Conservation (phyloP, 2,113 vertebrate genomes). For the Monopterus albus region DNA sequence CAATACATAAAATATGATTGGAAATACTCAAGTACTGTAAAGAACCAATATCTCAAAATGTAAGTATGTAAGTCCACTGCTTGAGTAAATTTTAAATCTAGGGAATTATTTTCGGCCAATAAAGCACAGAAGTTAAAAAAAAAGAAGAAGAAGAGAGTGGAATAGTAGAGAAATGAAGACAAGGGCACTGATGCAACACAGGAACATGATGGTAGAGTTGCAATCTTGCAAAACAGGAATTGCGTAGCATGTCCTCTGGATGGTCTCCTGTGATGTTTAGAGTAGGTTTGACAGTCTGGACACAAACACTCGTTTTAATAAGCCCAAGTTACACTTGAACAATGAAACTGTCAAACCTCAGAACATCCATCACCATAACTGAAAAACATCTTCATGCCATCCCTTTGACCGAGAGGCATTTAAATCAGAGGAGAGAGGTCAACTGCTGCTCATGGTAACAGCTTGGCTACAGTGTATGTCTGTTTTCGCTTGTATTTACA, state of each 20-base stretch:
- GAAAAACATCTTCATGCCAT: constrained; percentile 4
- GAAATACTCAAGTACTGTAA: no score
- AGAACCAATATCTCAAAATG: background rate
- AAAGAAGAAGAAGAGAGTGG: background rate
- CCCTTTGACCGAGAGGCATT: background rate
- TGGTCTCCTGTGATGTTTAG: constrained; percentile 11
- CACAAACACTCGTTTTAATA: constrained; percentile 20
- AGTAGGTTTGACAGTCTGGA: constrained; percentile 44
- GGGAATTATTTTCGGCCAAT: background rate
- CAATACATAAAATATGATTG: no score
- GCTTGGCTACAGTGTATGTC: background rate
- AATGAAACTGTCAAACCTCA: constrained; percentile 34
- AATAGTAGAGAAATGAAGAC: background rate
- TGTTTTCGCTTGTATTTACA: constrained; percentile 8
- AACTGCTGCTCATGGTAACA: constrained; percentile 13
- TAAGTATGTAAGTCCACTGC: background rate
- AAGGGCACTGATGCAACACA: constrained; percentile 1
- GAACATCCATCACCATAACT: constrained; percentile 26
- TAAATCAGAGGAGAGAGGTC: constrained; percentile 22
- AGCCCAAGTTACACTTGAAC: constrained; percentile 1
- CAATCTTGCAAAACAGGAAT: constrained; percentile 45
- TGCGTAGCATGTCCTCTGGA: constrained; percentile 23
- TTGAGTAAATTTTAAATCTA: background rate
- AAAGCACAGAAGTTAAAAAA: background rate
- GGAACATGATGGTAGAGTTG: constrained; percentile 14